phyloP scores from a whole-genome alignment of 1,140 invertebrate genomes.

The Scylla paramamosain region DNA sequence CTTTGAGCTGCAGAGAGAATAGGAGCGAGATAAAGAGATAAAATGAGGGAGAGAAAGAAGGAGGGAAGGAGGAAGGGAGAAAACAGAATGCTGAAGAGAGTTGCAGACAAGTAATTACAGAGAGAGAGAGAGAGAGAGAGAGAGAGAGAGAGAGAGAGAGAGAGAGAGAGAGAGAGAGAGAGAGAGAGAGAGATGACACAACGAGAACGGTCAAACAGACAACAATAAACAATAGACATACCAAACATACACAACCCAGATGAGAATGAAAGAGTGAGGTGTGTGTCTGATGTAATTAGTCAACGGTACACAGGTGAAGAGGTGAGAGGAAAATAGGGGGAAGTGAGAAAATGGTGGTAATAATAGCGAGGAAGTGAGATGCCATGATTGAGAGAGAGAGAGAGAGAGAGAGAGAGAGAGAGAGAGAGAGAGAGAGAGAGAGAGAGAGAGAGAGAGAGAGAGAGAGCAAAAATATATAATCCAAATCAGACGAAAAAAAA shows the following conservation, averaged over 20 bases:
- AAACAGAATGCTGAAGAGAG: neutral
- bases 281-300: too few species aligned
- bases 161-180: conserved; percentile 29
- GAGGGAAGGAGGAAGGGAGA: neutral
- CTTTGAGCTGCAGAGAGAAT: neutral
- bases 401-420: conserved; percentile 36
- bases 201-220: too few species aligned
- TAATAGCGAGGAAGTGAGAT: neutral
- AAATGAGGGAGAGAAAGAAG: neutral
- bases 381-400: neutral
- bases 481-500: neutral
- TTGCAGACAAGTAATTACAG: neutral
- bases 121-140: neutral
- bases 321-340: neutral
- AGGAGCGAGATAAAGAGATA: neutral
- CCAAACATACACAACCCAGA: too few species aligned
- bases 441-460: conserved; percentile 10
- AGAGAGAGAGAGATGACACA: neutral
- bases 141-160: neutral
- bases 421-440: conserved; percentile 36
- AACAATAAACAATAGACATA: too few species aligned
- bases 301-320: neutral
- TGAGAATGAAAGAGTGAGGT: too few species aligned
- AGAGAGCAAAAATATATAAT: neutral
- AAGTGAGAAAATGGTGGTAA: neutral